Evolutionary conservation across 2,797 vertebrate species (phyloP).

Genomic region (Sebastes nivosus): DNA sequence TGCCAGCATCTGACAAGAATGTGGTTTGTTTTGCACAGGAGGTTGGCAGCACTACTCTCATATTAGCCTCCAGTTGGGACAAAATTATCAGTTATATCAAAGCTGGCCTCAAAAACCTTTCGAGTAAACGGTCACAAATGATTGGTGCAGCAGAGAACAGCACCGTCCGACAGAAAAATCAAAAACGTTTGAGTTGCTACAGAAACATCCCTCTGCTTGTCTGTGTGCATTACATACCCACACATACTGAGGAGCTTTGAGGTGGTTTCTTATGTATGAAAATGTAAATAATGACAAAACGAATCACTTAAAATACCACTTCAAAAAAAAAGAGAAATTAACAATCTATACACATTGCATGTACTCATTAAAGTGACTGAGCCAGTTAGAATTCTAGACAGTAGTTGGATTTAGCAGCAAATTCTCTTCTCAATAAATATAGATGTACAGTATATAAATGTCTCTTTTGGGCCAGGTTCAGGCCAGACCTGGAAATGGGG

Average conservation of each 20-base stretch:
- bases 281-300: conserved; percentile 58
- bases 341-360: conserved; percentile 87
- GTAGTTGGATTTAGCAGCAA: conserved; percentile 98
- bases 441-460: conserved; percentile 87
- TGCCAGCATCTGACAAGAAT: conserved; percentile 48
- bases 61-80: conserved; percentile 33
- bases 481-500: conserved; percentile 38
- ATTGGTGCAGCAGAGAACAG: conserved; percentile 33
- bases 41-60: conserved; percentile 27
- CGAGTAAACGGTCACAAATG: conserved; percentile 39
- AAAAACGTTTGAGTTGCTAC: conserved; percentile 53
- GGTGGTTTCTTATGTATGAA: conserved; percentile 55
- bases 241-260: conserved; percentile 32
- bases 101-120: conserved; percentile 55
- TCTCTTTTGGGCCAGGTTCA: conserved; percentile 67
- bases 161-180: conserved; percentile 28
- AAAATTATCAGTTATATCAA: conserved; percentile 24
- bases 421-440: conserved; percentile 94
- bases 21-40: conserved; percentile 1
- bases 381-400: conserved; percentile 89
- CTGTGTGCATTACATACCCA: conserved; percentile 8
- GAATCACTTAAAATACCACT: conserved; percentile 39
- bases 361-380: conserved; percentile 84
- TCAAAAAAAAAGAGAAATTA: conserved; percentile 56
- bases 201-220: conserved; percentile 31